Percentiles rank a stretch among this genome's conserved stretches.
phyloP scores from a whole-genome alignment of 1,140 invertebrate species.

The Trachelipus rathkii region DNA sequence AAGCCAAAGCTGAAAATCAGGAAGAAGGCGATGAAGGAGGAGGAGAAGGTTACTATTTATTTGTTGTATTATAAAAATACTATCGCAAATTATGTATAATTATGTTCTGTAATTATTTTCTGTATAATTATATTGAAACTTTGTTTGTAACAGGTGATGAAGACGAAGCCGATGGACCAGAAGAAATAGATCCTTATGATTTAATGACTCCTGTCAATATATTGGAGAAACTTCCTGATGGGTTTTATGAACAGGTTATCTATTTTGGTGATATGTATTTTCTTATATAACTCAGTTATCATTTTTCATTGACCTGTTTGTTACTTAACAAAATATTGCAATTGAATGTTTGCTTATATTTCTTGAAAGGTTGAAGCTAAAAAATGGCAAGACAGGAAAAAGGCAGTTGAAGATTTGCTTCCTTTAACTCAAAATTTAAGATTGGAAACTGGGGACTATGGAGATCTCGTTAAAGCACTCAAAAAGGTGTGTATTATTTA shows the following conservation, averaged over 20 bases:
- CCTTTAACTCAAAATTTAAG: conserved; percentile 73
- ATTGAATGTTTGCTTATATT: too few species aligned
- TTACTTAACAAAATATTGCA: too few species aligned
- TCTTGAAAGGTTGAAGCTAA: conserved; percentile 70
- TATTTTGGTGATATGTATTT: too few species aligned
- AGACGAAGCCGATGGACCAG: conserved; percentile 52
- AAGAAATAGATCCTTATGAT: conserved; percentile 85
- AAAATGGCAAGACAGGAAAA: conserved; percentile 96
- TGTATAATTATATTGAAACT: too few species aligned
- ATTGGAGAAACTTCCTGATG: conserved; percentile 84
- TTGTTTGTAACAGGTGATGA: conserved; percentile 26
- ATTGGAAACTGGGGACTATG: conserved; percentile 86
- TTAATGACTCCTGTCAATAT: conserved; percentile 88
- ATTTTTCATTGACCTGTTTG: too few species aligned
- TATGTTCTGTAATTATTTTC: too few species aligned
- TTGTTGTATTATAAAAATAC: too few species aligned
- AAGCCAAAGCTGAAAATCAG: conserved; percentile 58
- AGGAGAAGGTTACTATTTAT: too few species aligned
- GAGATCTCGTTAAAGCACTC: conserved; percentile 76
- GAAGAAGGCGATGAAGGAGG: conserved; percentile 46
- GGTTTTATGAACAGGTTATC: conserved; percentile 80
- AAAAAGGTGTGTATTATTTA: conserved; percentile 72
- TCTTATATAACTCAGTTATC: too few species aligned
- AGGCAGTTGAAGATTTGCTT: conserved; percentile 77
- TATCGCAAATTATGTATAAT: too few species aligned